phyloP scores from a whole-genome alignment of 2,888 invertebrate genomes.

The Bembecia ichneumoniformis region DNA sequence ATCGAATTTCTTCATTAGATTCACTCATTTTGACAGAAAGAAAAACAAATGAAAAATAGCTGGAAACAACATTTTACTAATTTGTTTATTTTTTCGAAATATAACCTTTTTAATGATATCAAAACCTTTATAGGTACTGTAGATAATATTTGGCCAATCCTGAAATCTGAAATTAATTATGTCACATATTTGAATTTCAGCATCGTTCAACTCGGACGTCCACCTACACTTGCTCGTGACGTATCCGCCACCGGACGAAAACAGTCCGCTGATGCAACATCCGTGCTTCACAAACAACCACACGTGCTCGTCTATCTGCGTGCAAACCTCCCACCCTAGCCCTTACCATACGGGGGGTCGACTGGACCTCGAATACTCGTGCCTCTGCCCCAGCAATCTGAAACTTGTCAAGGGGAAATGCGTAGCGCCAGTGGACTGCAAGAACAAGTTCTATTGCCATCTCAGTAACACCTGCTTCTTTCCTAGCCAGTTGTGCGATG shows the following conservation, averaged over 20 bases:
- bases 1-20: too few species aligned
- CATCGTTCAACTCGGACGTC: slow-evolving; percentile 61
- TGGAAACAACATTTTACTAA: too few species aligned
- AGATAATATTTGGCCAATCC: too few species aligned
- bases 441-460: slow-evolving; percentile 52
- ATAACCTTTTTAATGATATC: too few species aligned
- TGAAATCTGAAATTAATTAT: too few species aligned
- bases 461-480: slow-evolving; percentile 57
- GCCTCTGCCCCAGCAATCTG: slow-evolving; percentile 79
- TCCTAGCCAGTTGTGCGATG: slow-evolving; percentile 56
- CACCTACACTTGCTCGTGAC: slow-evolving; percentile 42
- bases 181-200: slow-evolving; percentile 26
- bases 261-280: slow-evolving; percentile 44
- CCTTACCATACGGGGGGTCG: slow-evolving; percentile 7
- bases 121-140: too few species aligned
- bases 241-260: slow-evolving; percentile 14
- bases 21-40: too few species aligned
- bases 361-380: slow-evolving; percentile 29
- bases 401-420: slow-evolving; percentile 72
- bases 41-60: too few species aligned
- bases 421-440: slow-evolving; percentile 60
- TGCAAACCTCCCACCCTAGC: slow-evolving; percentile 45
- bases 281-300: slow-evolving; percentile 74
- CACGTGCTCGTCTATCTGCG: slow-evolving; percentile 83
- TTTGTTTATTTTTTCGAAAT: too few species aligned